Conservation (phyloP, 1,140 invertebrate species). For the Drosophila auraria region DNA sequence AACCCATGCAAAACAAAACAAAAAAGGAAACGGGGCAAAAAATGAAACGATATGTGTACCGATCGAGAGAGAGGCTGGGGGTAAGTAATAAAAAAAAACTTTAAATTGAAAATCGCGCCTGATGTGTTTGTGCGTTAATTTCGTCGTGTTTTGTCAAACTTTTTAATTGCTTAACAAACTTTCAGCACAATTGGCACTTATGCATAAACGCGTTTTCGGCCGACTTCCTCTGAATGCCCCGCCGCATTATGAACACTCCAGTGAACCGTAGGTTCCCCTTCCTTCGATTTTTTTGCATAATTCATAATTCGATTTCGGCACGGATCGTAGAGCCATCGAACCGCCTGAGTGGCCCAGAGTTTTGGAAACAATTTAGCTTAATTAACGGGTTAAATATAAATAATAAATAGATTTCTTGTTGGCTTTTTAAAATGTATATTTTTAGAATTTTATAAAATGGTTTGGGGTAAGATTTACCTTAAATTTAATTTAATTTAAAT, state of each 20-base stretch:
- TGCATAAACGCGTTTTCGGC: slow-evolving; percentile 30
- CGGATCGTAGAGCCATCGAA: not conserved
- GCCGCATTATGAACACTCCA: slow-evolving; percentile 44
- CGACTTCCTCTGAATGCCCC: slow-evolving; percentile 35
- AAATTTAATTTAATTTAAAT: too few species aligned
- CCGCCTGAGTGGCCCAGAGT: slow-evolving; percentile 10
- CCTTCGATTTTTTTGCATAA: slow-evolving; percentile 1
- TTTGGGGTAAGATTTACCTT: too few species aligned
- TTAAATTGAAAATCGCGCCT: slow-evolving; percentile 82
- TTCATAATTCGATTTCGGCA: slow-evolving; percentile 17
- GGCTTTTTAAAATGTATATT: too few species aligned
- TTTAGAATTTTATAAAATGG: too few species aligned
- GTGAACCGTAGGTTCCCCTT: slow-evolving; percentile 5
- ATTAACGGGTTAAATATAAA: slow-evolving; percentile 9
- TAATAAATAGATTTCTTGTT: not conserved
- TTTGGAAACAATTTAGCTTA: slow-evolving; percentile 23
- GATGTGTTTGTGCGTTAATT: slow-evolving; percentile 82
- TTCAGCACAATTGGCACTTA: slow-evolving; percentile 60
- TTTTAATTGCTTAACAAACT: slow-evolving; percentile 81
- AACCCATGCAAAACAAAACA: slow-evolving; percentile 39
- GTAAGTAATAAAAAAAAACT: slow-evolving; percentile 26
- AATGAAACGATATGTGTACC: not conserved
- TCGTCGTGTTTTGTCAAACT: slow-evolving; percentile 67
- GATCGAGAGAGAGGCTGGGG: not conserved
- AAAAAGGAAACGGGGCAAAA: slow-evolving; percentile 14